phyloP scores from a whole-genome alignment of 35 echinoderm and acorn worm species.

The Patiria miniata region DNA sequence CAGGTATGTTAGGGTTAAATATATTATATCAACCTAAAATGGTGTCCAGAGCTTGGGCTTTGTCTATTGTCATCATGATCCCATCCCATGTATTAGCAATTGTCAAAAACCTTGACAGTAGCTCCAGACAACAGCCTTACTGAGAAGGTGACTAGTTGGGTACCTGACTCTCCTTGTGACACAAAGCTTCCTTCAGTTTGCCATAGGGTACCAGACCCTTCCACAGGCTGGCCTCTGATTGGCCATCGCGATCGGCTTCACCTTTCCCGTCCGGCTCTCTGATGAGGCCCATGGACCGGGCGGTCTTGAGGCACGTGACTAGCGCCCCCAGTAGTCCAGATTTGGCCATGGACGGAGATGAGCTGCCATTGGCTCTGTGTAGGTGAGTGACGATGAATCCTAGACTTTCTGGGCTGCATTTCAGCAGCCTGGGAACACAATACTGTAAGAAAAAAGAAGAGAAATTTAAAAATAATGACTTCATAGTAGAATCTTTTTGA shows the following conservation, averaged over 20 bases:
- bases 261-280: background rate
- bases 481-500: too few relatives aligned
- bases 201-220: conserved; percentile 62
- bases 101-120: too few relatives aligned
- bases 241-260: background rate
- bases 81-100: too few relatives aligned
- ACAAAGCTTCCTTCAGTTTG: conserved; percentile 65
- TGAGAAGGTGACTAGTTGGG: background rate
- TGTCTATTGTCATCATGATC: too few relatives aligned
- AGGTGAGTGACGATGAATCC: conserved; percentile 61
- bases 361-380: background rate
- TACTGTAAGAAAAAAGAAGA: conserved; percentile 54
- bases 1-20: too few relatives aligned
- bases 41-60: too few relatives aligned
- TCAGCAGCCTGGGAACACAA: conserved; percentile 74
- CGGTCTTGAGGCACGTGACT: conserved; percentile 81
- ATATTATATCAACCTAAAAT: too few relatives aligned
- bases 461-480: conserved; percentile 32
- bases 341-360: conserved; percentile 1
- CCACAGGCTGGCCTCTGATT: conserved; percentile 49
- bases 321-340: conserved; percentile 53
- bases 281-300: conserved; percentile 55
- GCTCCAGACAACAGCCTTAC: too few relatives aligned
- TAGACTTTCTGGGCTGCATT: conserved; percentile 68
- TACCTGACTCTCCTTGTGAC: conserved; percentile 74